Evolutionary conservation across 2,113 vertebrate genomes (phyloP), one percentile per base, ranked within the genome.

Genomic region (Trachemys scripta): DNA sequence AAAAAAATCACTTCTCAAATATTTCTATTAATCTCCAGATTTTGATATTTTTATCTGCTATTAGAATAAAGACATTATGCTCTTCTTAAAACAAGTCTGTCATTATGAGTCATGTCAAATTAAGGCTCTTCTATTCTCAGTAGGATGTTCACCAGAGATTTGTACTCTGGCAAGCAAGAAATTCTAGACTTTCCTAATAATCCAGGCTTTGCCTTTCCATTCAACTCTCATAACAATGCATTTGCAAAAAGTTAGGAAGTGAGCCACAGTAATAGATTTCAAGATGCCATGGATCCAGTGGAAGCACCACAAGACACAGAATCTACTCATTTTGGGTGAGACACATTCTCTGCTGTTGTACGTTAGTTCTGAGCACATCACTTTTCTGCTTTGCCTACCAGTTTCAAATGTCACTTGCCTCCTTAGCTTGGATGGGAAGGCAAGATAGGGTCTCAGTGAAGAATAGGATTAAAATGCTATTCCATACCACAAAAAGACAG

Each of bases 91-190:
- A 20, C n/a, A 88, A 92, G 84, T 95, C 93, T 95, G 54, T 78
- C 51, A 50, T n/a, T 89, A 88, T n/a, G 17, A 90, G 89, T 94
- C 14, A 90, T 93, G 49, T 90, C 90, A 91, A 97, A 95, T 81
- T 82, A 76, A 4, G 31, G 45, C 88, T 97, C 6, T 35, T 94
- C 45, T 95, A 16, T n/a, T 95, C 35, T 91, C 45, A 96, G 65
- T 57, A 78, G 69, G 35, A 82, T 50, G 3, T 91, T 97, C 56
- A 86, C 65, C 16, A 45, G 54, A 38, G 57, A 72, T 79, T 94
- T 94, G 27, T 92, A 53, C 38, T 89, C 49, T 92, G 31, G 3
- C 22, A 96, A 87, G 42, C 10, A 93, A 51, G 57, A 86, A 57
- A 5, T 57, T 22, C 8, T 56, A 80, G 29, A 6, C 84, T 92